Percentiles rank a stretch among this genome's conserved stretches.
These are phyloP conservation scores for Chrysotoxum bicinctum DNA, from an alignment of 2,888 invertebrate genomes.

Conservation along the genomic window DNA sequence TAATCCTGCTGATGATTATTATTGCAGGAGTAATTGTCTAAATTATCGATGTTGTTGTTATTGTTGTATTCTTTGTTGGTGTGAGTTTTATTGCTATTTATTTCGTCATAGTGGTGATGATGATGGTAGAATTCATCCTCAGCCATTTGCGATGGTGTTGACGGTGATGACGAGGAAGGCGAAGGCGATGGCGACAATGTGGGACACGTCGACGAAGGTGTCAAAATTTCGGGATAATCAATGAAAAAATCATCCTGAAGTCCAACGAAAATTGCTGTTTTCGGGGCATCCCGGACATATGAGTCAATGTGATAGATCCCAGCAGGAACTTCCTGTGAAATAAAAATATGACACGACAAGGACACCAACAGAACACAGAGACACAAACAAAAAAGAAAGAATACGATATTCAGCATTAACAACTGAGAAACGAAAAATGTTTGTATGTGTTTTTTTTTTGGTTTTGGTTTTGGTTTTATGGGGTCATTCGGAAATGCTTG, in stretches of 20 bases:
- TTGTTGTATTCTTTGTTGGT: conserved; percentile 25
- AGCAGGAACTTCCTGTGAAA: conserved; percentile 80
- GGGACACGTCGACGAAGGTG: conserved; percentile 60
- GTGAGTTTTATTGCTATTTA: conserved; percentile 31
- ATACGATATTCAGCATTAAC: conserved; percentile 33
- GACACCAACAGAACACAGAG: conserved; percentile 71
- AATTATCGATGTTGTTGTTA: conserved; percentile 53
- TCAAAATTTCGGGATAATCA: conserved; percentile 74
- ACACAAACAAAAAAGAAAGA: background rate
- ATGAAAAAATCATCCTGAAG: conserved; percentile 79
- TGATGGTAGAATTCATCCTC: conserved; percentile 43
- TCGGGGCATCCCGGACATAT: conserved; percentile 79
- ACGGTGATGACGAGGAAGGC: background rate
- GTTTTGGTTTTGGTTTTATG: background rate
- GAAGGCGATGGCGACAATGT: conserved; percentile 40
- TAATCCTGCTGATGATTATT: conserved; percentile 59
- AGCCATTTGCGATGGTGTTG: conserved; percentile 33
- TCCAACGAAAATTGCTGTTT: conserved; percentile 80
- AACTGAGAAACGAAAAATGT: conserved; percentile 16
- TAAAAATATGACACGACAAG: conserved; percentile 75
- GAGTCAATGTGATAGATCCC: conserved; percentile 80
- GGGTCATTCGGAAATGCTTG: conserved; percentile 26
- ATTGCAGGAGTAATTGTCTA: conserved; percentile 69
- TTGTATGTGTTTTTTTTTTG: background rate
- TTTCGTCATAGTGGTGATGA: conserved; percentile 46